Base-by-base conservation (phyloP, 2,113 vertebrate genomes). In the Bombycilla garrulus region DNA sequence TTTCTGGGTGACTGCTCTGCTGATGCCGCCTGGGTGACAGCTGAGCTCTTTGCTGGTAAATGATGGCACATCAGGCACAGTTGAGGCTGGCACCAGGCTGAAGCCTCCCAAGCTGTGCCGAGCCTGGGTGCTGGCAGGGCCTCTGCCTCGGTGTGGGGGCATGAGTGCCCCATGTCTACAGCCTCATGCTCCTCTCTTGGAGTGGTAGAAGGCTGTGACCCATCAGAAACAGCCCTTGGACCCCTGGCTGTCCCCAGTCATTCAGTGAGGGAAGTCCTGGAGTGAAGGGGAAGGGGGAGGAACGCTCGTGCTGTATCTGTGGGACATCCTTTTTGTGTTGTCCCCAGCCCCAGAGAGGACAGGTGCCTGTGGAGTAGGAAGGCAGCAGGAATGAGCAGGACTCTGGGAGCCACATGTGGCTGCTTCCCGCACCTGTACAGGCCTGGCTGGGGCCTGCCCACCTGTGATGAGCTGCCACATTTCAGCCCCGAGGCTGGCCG, bases 1-100 rank as follows among this genome's bases (percentile, higher is more conserved):
- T 97, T 96, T 95, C 91, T 86, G 82, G 97, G 97, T 93, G 96
- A 97, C 91, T 96, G 94, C 95, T 94, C 95, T 91, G 95, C 94
- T 96, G 83, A 95, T 91, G 94, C 86, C 4, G 33, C 95, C 95
- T 94, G 93, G 95, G 95, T 97, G 96, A 96, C 95, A 93, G 91
- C 94, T 28, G 96, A 93, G 85, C 70, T 95, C 83, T 97, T 92
- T 88, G 84, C 82, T 86, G 82, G 64, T 96, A 91, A 97, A 92
- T 6, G 88, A 94, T 91, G 96, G 96, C 92, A 96, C 88, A 96
- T 96, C 79, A 85, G 71, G 92, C 12, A 26, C 77, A 91, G 79
- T 69, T 16, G 60, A 61, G 60, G 76, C 60, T 80, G 80, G 50
- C 45, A 57, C 36, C 0, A 16, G 23, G 9, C 3, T 7, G 69